phyloP scores from a whole-genome alignment of 1,140 invertebrate species.

The Epicauta chinensis region DNA sequence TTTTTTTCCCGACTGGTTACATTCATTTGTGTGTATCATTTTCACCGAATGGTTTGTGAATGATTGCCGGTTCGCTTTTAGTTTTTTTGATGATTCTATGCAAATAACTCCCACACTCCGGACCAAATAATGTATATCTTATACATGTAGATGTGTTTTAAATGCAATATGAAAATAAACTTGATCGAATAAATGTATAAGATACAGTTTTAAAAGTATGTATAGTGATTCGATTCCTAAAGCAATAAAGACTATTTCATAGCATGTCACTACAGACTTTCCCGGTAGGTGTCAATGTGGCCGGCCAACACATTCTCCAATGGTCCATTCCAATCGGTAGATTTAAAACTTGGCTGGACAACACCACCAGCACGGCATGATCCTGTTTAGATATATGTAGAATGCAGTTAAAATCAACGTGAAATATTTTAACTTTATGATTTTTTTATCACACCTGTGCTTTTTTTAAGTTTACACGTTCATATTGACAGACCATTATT shows the following conservation, averaged over 20 bases:
- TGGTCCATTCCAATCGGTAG: background rate
- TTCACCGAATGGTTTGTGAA: conserved; percentile 5
- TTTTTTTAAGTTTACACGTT: conserved; percentile 24
- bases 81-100: conserved; percentile 17
- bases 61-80: background rate
- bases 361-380: conserved; percentile 28
- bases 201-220: conserved; percentile 27
- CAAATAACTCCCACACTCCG: conserved; percentile 1
- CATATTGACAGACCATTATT: too few species aligned
- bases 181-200: conserved; percentile 29
- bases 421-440: conserved; percentile 34
- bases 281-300: conserved; percentile 36
- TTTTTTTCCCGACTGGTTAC: conserved; percentile 7
- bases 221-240: conserved; percentile 34
- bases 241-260: conserved; percentile 40
- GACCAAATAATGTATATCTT: too few species aligned
- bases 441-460: conserved; percentile 35
- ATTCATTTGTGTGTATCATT: conserved; percentile 10
- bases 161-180: conserved; percentile 21
- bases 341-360: conserved; percentile 14
- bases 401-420: conserved; percentile 37
- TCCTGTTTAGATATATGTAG: conserved; percentile 34
- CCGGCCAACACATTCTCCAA: conserved; percentile 12
- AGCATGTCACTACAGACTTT: conserved; percentile 39
- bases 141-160: too few species aligned